Percentiles rank a stretch among this genome's conserved stretches.
Evolutionary conservation across 2,888 invertebrate species (phyloP).

Genomic region (Tribolium freemani): DNA sequence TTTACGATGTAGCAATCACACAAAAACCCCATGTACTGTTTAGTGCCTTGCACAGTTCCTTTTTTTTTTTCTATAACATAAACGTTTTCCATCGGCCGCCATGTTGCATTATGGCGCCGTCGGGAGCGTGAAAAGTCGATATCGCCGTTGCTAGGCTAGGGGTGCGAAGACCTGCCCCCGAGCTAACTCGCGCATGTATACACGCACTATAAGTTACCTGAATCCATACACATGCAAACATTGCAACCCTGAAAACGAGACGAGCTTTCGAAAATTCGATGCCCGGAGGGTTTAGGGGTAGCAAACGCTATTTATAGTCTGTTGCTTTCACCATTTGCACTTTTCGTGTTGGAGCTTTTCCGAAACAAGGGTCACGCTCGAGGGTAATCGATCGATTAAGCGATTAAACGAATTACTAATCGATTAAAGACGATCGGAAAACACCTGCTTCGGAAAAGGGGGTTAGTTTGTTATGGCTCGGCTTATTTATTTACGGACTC

Average conservation of each 20-base stretch:
- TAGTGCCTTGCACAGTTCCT: constrained; percentile 9
- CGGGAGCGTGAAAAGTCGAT: constrained; percentile 61
- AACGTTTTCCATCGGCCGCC: constrained; percentile 48
- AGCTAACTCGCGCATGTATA: constrained; percentile 57
- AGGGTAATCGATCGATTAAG: constrained; percentile 31
- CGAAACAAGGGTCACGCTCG: constrained; percentile 1
- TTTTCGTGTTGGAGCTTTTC: neutral
- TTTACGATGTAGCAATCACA: neutral
- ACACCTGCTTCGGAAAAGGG: constrained; percentile 11
- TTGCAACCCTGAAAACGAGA: constrained; percentile 20
- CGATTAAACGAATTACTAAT: constrained; percentile 30
- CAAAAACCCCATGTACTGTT: neutral
- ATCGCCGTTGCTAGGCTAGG: constrained; percentile 59
- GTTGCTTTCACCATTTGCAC: constrained; percentile 21
- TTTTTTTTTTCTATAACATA: constrained; percentile 11
- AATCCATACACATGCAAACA: constrained; percentile 49
- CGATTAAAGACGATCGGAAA: constrained; percentile 30
- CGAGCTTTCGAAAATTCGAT: constrained; percentile 23
- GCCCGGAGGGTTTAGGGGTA: constrained; percentile 24
- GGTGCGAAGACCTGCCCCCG: constrained; percentile 57
- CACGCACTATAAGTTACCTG: constrained; percentile 52
- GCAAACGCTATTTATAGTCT: constrained; percentile 17
- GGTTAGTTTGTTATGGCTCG: neutral
- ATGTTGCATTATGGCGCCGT: constrained; percentile 56
- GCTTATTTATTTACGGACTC: too few relatives aligned